Evolutionary conservation across 2,113 vertebrate genomes (phyloP).

Genomic region (Barnardius zonarius): DNA sequence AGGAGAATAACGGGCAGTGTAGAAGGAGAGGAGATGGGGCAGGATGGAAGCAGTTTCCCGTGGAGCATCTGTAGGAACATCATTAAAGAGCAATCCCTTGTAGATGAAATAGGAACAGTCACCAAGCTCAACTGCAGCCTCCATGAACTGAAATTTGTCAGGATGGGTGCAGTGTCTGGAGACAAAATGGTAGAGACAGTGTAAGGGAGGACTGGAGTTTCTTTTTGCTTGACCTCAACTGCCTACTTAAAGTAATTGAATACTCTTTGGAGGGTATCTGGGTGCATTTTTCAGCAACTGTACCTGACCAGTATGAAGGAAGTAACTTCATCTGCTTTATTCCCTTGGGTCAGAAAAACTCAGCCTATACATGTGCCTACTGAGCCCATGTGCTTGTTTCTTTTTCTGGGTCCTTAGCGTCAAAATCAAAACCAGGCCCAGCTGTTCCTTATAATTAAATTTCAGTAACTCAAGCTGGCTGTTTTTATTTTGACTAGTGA

Average conservation of each 20-base stretch:
- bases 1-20: neutral
- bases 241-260: neutral
- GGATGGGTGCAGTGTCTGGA: neutral
- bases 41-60: neutral
- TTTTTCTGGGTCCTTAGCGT: neutral
- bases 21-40: neutral
- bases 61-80: neutral
- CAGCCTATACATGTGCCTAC: neutral
- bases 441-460: slow-evolving; percentile 64
- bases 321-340: neutral
- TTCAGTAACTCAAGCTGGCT: slow-evolving; percentile 31
- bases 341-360: neutral
- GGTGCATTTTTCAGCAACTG: neutral
- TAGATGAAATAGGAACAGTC: neutral
- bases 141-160: neutral
- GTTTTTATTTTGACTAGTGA: slow-evolving; percentile 65
- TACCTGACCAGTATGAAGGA: neutral
- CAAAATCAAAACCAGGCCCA: slow-evolving; percentile 47
- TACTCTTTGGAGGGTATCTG: neutral
- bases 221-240: neutral
- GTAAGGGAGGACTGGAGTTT: neutral
- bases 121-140: neutral
- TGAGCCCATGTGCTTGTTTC: neutral
- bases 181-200: neutral
- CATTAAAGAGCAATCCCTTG: neutral